Evolutionary conservation across 2,888 invertebrate species (phyloP), one percentile per base, ranked within the genome.

Genomic region (Troides aeacus): DNA sequence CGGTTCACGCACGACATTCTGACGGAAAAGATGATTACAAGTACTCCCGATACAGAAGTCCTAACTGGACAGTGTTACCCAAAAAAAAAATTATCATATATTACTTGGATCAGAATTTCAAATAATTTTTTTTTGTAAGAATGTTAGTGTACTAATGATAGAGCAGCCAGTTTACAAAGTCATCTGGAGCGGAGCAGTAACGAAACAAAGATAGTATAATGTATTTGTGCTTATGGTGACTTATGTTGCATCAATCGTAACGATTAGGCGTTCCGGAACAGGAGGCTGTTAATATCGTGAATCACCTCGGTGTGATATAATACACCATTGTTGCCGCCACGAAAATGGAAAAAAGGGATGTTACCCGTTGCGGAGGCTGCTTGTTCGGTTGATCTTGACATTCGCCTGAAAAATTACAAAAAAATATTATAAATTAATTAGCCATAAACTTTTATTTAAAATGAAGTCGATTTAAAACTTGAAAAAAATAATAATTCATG

Each of bases 311-410:
- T 81, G 88, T 88, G 71, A 89, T 82, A 79, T 83, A 84, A 72
- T 85, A 84, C 15, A 82, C 72, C 60, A 89, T 77, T 68, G 81
- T 75, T 36, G 84, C 72, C 66, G 80, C 76, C 66, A 84, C 72
- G 72, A 75, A 80, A 69, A 85, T 70, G 36, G 83, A 74, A 68
- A 80, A 75, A 7, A 79, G 77, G 18, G 84, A 77, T 23, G 85
- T 78, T 82, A 85, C 80, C 75, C 84, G 81, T 61, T 79, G 75
- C n/a, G 78, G 74, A 18, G 85, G 80, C 72, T 89, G 87, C 62
- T 79, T 77, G 79, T 81, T 91, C 62, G 88, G 85, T 72, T 86
- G 84, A 74, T 91, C 92, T 84, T 90, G 93, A 87, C 95, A 95
- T 85, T 95, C 95, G 77, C 95, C 95, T 95, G 92, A 7, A 69